Conservation (phyloP, 2,113 vertebrate species). For the Pseudorhombus dupliciocellatus region DNA sequence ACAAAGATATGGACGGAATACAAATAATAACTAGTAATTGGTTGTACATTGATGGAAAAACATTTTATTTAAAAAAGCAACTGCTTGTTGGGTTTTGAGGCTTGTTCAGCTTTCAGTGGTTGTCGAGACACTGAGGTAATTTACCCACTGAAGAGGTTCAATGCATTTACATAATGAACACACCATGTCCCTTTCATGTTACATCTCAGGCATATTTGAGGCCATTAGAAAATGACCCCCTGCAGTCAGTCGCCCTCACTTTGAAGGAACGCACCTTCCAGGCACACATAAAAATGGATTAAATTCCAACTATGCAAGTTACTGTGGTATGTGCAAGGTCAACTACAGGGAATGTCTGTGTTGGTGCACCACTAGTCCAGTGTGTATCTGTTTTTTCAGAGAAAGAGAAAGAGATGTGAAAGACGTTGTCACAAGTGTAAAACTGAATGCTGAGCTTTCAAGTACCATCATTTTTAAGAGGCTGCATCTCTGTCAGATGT, state of each 20-base stretch:
- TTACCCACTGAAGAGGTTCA: background rate
- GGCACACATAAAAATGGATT: background rate
- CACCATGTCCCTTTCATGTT: background rate
- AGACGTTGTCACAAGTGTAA: constrained; percentile 12
- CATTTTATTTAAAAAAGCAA: too few relatives aligned
- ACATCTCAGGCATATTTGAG: constrained; percentile 1
- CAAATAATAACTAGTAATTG: background rate
- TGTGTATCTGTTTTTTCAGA: background rate
- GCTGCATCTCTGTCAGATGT: constrained; percentile 28
- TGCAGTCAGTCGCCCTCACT: background rate
- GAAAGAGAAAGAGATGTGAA: constrained; percentile 6
- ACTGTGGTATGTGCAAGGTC: constrained; percentile 6
- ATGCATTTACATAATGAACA: background rate
- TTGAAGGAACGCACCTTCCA: background rate
- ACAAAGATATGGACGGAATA: constrained; percentile 2
- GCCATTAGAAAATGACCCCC: constrained; percentile 3
- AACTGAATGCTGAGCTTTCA: constrained; percentile 45
- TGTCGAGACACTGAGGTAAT: background rate
- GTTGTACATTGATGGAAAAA: background rate
- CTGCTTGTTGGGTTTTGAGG: background rate
- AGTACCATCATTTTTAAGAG: constrained; percentile 20
- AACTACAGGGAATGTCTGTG: background rate
- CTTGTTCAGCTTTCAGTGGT: background rate
- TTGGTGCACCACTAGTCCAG: constrained; percentile 1
- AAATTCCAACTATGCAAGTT: background rate